phyloP scores from a whole-genome alignment of 2,797 vertebrate genomes.

The Melanotaenia boesemani region DNA sequence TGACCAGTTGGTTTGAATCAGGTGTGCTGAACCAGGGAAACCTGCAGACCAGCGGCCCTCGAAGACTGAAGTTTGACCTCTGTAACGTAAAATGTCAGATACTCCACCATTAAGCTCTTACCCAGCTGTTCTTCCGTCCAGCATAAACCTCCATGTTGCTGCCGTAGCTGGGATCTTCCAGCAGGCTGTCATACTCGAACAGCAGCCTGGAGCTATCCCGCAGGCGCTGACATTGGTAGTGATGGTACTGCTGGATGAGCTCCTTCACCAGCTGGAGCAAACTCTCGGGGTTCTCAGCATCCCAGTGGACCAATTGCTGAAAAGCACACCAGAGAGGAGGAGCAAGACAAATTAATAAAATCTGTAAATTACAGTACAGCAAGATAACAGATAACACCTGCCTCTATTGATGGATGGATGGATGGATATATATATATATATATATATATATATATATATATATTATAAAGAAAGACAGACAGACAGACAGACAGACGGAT shows the following conservation, averaged over 20 bases:
- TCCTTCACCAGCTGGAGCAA: slow-evolving; percentile 97
- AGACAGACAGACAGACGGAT: too few relatives aligned
- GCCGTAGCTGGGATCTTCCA: slow-evolving; percentile 93
- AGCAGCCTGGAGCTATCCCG: slow-evolving; percentile 96
- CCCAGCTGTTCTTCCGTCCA: slow-evolving; percentile 98
- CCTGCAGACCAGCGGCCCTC: too few relatives aligned
- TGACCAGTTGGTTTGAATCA: too few relatives aligned
- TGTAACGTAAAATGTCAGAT: not conserved
- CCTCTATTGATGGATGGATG: not conserved
- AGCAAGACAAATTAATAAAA: not conserved
- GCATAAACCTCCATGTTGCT: slow-evolving; percentile 97
- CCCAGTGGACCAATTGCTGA: slow-evolving; percentile 95
- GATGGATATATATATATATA: too few relatives aligned
- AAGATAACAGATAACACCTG: not conserved
- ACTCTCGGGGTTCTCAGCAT: slow-evolving; percentile 91
- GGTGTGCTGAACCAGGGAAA: too few relatives aligned
- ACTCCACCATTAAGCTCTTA: slow-evolving; percentile 55
- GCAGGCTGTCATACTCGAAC: slow-evolving; percentile 96
- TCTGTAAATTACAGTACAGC: not conserved
- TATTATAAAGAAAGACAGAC: too few relatives aligned
- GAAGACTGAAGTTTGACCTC: too few relatives aligned
- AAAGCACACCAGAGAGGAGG: slow-evolving; percentile 27
- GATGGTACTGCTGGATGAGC: slow-evolving; percentile 96
- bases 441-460: too few relatives aligned
- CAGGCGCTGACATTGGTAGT: slow-evolving; percentile 94